Evolutionary conservation across 1,140 invertebrate species (phyloP), one percentile per base, ranked within the genome.

Genomic region (Ectropis grisescens): DNA sequence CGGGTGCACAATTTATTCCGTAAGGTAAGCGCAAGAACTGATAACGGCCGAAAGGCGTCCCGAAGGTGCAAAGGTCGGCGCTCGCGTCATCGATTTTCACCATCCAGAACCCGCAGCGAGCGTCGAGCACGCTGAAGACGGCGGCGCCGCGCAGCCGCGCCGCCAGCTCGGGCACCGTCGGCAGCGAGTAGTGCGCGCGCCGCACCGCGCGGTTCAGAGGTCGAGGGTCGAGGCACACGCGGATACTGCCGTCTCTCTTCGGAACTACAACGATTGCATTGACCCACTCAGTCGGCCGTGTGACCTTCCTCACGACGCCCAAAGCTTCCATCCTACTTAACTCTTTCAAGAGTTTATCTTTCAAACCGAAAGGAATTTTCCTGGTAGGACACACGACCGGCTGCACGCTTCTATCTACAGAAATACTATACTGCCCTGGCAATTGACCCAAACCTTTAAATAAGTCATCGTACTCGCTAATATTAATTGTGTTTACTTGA

Each of bases 21-120:
- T 37, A 56, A 0, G 43, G 52, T 23, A 55, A 38, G 1, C 52
- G 27, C 12, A 55, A 41, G 29, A 55, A 55, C 19, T 46, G 37
- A 22, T 50, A 55, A 11, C 41, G 29, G 9, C 40, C 47, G 11
- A 44, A 55, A 1, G 51, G 51, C 5, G 51, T 50, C n/a, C 33
- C 14, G 15, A 55, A 55, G 0, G 51, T 50, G 14, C 47, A 50
- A 2, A 50, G 26, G 13, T 54, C 40, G 2, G 51, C 41, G 27
- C 41, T 45, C 0, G 16, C 22, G 6, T 39, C 32, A 30, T 45
- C 42, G 1, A 46, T 13, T 11, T 38, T 6, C 2, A 51, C 3
- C 10, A 13, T 28, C 1, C 13, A 30, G 14, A 38, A 24, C 11
- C 28, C 35, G 0, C 10, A 2, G 9, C 13, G 14, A 24, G 25